Percentiles rank a stretch among this genome's conserved stretches.
These are phyloP conservation scores for Bellardia bayeri DNA, from an alignment of 2,888 invertebrate species.

Conservation along the genomic window DNA sequence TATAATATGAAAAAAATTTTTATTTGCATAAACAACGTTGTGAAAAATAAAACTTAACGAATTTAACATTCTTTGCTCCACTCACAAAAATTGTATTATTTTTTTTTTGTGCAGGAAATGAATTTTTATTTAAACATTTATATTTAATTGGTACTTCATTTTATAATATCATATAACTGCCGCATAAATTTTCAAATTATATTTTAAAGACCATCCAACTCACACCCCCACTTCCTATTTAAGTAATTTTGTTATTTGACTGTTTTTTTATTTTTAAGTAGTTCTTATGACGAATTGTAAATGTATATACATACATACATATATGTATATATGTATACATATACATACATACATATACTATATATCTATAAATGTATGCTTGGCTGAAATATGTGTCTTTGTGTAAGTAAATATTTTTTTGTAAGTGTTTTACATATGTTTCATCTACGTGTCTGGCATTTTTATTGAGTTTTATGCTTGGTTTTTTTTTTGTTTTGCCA, in stretches of 20 bases:
- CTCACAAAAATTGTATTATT: background rate
- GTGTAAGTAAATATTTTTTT: background rate
- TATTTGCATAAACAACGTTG: background rate
- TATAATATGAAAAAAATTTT: background rate
- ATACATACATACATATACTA: too few species aligned
- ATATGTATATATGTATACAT: too few species aligned
- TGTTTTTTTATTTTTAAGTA: background rate
- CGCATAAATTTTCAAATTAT: slow-evolving; percentile 41
- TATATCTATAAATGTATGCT: too few species aligned
- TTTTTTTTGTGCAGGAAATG: background rate
- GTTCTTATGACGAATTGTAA: background rate
- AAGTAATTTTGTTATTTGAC: background rate
- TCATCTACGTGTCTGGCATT: slow-evolving; percentile 25
- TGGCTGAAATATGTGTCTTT: background rate
- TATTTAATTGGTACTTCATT: slow-evolving; percentile 41
- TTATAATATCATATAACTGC: slow-evolving; percentile 14
- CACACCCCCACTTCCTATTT: background rate
- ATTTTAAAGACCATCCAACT: slow-evolving; percentile 13
- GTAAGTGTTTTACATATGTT: background rate
- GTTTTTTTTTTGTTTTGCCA: background rate
- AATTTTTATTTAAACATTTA: slow-evolving; percentile 6
- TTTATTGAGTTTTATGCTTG: background rate
- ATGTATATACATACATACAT: background rate
- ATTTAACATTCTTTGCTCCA: background rate
- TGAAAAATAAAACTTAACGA: background rate